Evolutionary conservation across 1,140 invertebrate species (phyloP).

Genomic region (Caenorhabditis remanei): DNA sequence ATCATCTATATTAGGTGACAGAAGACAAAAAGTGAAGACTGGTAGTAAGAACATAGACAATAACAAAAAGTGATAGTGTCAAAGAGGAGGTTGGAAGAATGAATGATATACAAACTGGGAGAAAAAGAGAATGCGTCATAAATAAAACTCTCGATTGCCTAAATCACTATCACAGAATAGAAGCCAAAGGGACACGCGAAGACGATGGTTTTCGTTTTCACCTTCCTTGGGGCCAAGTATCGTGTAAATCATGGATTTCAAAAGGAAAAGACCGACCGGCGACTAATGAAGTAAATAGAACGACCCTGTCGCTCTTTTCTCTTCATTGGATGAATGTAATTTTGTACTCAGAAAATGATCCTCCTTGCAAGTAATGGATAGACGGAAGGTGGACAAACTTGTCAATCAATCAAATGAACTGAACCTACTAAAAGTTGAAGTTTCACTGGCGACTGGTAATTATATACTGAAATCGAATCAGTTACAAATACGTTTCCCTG

Average conservation of each 20-base stretch:
- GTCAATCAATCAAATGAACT: constrained; percentile 54
- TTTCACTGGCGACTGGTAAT: constrained; percentile 6
- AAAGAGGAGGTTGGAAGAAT: constrained; percentile 3
- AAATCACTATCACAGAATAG: constrained; percentile 46
- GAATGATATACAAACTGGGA: constrained; percentile 44
- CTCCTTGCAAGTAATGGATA: background rate
- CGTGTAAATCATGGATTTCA: constrained; percentile 50
- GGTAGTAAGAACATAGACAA: constrained; percentile 27
- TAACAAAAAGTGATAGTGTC: background rate
- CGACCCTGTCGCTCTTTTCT: background rate
- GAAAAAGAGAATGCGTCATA: constrained; percentile 8
- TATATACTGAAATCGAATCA: constrained; percentile 48
- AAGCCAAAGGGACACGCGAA: constrained; percentile 1
- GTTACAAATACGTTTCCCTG: background rate
- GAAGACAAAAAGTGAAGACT: constrained; percentile 22
- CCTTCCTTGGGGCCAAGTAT: constrained; percentile 10
- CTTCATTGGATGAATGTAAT: constrained; percentile 8
- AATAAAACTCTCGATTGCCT: constrained; percentile 48
- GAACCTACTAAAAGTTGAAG: background rate
- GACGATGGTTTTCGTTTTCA: constrained; percentile 39
- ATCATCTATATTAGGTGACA: background rate
- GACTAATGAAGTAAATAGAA: constrained; percentile 42
- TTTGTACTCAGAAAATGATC: constrained; percentile 10
- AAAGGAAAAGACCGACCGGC: constrained; percentile 12
- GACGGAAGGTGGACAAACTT: constrained; percentile 10